Evolutionary conservation across 2,113 vertebrate genomes (phyloP).

Genomic region (Neolamprologus sp.): DNA sequence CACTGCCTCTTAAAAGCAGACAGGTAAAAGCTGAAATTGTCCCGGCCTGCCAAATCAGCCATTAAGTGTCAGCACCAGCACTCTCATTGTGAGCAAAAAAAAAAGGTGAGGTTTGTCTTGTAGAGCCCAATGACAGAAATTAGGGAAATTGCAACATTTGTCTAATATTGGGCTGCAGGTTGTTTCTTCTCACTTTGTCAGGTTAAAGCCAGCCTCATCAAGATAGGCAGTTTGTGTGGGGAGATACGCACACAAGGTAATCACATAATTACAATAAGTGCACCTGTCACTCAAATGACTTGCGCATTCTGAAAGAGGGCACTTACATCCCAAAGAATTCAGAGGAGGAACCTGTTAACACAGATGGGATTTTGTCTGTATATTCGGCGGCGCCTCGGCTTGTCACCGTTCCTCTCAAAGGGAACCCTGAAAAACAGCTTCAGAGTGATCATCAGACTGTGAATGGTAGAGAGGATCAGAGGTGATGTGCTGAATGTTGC

Average conservation of each 20-base stretch:
- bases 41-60: not conserved
- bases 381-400: not conserved
- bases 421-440: not conserved
- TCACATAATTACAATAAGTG: not conserved
- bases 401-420: not conserved
- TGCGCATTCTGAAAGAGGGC: not conserved
- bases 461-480: not conserved
- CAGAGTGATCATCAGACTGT: not conserved
- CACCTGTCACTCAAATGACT: not conserved
- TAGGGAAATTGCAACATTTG: not conserved
- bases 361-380: not conserved
- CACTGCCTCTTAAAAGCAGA: not conserved
- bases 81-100: not conserved
- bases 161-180: not conserved
- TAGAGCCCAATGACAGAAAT: not conserved
- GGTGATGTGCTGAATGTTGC: not conserved
- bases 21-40: conserved; percentile 6
- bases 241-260: not conserved
- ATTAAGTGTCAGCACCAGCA: not conserved
- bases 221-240: not conserved
- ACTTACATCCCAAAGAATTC: not conserved
- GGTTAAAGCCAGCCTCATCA: not conserved
- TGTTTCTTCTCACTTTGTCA: not conserved
- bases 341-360: not conserved
- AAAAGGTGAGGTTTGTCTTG: not conserved